These are phyloP conservation scores for Ramphastos sulfuratus DNA, from an alignment of 2,113 vertebrate genomes.

Conservation along the genomic window DNA sequence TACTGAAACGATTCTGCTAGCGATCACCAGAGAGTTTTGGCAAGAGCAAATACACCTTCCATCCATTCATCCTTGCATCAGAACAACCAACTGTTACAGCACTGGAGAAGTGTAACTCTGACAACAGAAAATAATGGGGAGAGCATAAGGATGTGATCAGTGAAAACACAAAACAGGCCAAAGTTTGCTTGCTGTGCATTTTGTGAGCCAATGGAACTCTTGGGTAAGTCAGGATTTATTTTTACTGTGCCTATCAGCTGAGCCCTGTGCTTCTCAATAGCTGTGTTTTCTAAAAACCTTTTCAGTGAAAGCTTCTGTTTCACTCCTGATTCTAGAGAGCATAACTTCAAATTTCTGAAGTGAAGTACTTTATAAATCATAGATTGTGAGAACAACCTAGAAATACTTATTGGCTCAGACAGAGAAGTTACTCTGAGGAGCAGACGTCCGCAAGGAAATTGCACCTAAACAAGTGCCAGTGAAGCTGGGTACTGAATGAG, in stretches of 20 bases:
- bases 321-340: not conserved
- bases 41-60: not conserved
- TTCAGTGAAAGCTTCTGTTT: not conserved
- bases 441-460: not conserved
- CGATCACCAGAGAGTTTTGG: not conserved
- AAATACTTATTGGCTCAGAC: not conserved
- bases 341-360: not conserved
- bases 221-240: not conserved
- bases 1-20: not conserved
- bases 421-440: not conserved
- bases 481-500: not conserved
- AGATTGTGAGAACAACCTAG: not conserved
- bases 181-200: not conserved
- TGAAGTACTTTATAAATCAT: fast-evolving
- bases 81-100: not conserved
- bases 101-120: fast-evolving
- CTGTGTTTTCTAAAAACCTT: not conserved
- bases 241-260: not conserved
- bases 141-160: not conserved
- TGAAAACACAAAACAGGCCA: not conserved
- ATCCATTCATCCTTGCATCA: not conserved
- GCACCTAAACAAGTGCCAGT: not conserved
- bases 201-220: not conserved
- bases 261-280: not conserved
- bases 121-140: not conserved